Conservation (phyloP, 1,140 invertebrate genomes). For the Panagrolaimus sp. region DNA sequence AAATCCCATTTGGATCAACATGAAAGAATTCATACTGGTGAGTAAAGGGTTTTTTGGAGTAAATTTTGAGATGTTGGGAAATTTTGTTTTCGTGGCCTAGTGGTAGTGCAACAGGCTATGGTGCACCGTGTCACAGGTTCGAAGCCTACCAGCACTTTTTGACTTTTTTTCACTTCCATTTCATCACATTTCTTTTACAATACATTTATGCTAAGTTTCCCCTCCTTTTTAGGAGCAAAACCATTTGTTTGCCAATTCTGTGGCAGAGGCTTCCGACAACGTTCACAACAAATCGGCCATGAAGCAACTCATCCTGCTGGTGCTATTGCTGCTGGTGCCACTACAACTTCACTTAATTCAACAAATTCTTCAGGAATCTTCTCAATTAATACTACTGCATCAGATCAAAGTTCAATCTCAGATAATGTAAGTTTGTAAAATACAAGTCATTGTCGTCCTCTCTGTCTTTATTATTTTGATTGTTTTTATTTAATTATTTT, state of each 20-base stretch:
- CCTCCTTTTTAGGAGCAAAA: conserved; percentile 39
- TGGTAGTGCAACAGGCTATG: no score
- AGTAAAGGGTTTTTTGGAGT: neutral
- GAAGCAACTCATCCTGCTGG: conserved; percentile 41
- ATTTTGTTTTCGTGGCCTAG: neutral
- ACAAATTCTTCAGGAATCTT: neutral
- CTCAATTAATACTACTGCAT: neutral
- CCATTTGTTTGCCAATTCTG: conserved; percentile 51
- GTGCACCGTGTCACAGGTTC: no score
- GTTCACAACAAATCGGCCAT: conserved; percentile 54
- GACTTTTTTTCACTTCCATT: no score
- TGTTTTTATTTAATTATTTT: no score
- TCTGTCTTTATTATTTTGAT: no score
- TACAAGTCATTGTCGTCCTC: no score
- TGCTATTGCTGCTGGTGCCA: neutral
- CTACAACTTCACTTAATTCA: neutral
- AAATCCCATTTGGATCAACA: conserved; percentile 56
- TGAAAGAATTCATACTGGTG: conserved; percentile 53
- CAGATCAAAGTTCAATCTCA: neutral
- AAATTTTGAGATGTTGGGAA: conserved; percentile 9
- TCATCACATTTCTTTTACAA: no score
- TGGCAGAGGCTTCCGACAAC: conserved; percentile 49
- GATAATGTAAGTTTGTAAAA: conserved; percentile 2
- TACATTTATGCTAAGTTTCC: no score
- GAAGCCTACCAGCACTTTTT: no score